phyloP scores from a whole-genome alignment of 2,888 invertebrate species.

The Petrolisthes cinctipes region DNA sequence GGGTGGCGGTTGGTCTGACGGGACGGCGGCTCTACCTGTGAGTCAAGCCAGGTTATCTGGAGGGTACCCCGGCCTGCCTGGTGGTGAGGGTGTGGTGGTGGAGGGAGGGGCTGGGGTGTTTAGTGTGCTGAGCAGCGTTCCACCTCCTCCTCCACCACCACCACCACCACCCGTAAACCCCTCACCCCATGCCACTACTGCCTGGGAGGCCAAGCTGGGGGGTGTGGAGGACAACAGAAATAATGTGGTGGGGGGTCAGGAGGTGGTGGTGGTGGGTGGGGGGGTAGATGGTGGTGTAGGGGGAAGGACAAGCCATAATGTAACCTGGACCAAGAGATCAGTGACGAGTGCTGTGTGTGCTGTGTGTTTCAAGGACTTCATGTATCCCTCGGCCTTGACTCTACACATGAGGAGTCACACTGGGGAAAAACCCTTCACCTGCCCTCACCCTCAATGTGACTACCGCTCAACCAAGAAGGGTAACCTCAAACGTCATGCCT shows the following conservation, averaged over 20 bases:
- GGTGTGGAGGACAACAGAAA: background rate
- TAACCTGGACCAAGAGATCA: constrained; percentile 21
- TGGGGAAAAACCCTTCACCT: constrained; percentile 93
- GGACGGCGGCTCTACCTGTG: constrained; percentile 44
- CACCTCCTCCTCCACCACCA: background rate
- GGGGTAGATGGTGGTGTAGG: background rate
- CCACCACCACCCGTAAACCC: background rate
- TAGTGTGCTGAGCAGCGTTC: constrained; percentile 27
- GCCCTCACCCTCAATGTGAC: constrained; percentile 52
- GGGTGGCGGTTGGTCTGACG: constrained; percentile 50
- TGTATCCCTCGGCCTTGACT: constrained; percentile 51
- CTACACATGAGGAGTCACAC: constrained; percentile 95
- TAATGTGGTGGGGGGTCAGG: no score
- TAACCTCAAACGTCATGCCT: constrained; percentile 51
- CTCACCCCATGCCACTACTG: background rate
- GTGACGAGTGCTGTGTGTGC: constrained; percentile 37
- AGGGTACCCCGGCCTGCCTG: constrained; percentile 40
- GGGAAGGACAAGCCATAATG: background rate
- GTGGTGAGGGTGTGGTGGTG: background rate
- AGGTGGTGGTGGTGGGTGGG: background rate
- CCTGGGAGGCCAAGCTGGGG: background rate
- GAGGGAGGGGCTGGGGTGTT: constrained; percentile 43
- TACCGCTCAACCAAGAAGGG: constrained; percentile 56
- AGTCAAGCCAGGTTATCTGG: constrained; percentile 36
- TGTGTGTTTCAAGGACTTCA: constrained; percentile 53